Conservation (phyloP, 1,140 invertebrate species). For the Araneus ventricosus region DNA sequence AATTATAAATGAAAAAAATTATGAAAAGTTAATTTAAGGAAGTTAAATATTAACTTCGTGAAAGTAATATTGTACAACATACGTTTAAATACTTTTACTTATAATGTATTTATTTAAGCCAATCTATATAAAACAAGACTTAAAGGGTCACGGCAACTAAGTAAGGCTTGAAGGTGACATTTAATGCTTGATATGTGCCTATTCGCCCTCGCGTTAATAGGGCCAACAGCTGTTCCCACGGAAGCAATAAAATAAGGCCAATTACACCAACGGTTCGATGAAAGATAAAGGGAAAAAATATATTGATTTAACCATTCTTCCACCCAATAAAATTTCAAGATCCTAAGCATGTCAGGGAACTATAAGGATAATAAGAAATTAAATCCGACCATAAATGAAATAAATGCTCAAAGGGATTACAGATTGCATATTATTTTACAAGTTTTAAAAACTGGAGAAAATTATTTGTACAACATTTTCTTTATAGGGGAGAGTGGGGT, state of each 20-base stretch:
- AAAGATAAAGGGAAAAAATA: not conserved
- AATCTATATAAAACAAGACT: too few species aligned
- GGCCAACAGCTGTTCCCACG: not conserved
- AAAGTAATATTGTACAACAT: too few species aligned
- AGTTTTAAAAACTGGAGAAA: not conserved
- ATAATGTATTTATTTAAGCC: too few species aligned
- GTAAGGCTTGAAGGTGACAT: not conserved
- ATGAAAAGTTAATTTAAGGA: too few species aligned
- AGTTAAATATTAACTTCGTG: too few species aligned
- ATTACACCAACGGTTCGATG: slow-evolving; percentile 1
- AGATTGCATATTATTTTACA: not conserved
- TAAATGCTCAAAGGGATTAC: not conserved
- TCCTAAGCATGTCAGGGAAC: not conserved
- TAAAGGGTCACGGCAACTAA: not conserved
- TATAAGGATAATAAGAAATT: slow-evolving; percentile 4
- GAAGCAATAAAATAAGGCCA: slow-evolving; percentile 19
- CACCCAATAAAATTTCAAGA: slow-evolving; percentile 10
- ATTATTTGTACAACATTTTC: too few species aligned
- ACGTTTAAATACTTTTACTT: too few species aligned
- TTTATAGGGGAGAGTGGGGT: too few species aligned
- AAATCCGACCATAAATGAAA: not conserved
- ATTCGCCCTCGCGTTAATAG: not conserved
- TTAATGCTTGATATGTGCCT: not conserved
- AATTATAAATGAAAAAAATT: not conserved
- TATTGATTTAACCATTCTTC: not conserved